Evolutionary conservation across 2,113 vertebrate genomes (phyloP).

Genomic region (Apteryx mantelli): DNA sequence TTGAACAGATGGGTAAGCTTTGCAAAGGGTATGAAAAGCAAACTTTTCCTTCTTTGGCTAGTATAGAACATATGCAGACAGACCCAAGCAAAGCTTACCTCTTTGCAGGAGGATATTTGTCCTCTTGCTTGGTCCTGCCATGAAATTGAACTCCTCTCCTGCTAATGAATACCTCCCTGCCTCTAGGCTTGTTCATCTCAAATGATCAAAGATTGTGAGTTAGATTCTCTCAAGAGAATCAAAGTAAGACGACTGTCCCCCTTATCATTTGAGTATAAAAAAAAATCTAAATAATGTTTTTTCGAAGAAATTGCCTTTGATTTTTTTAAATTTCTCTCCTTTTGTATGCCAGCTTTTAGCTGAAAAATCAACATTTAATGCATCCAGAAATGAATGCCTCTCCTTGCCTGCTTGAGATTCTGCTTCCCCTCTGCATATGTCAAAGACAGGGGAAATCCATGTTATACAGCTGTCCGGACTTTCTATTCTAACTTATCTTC

Average conservation of each 20-base stretch:
- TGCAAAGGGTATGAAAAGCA: background rate
- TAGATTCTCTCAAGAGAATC: background rate
- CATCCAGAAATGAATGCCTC: background rate
- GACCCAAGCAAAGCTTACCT: background rate
- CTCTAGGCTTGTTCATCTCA: background rate
- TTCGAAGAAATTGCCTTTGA: background rate
- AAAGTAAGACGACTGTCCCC: background rate
- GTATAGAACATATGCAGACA: background rate
- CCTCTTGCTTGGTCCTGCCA: background rate
- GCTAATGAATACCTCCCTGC: background rate
- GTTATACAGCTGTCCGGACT: background rate
- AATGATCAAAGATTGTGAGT: rapidly evolving
- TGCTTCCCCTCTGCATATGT: background rate
- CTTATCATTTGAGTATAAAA: background rate
- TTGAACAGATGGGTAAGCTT: background rate
- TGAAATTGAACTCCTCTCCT: background rate
- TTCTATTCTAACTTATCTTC: background rate
- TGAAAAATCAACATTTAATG: background rate
- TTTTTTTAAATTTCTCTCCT: background rate
- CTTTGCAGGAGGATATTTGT: background rate
- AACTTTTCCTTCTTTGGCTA: background rate
- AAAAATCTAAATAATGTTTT: background rate
- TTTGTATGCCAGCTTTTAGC: background rate
- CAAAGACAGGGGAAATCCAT: background rate
- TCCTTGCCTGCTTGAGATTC: background rate